Percentiles rank a stretch among this genome's conserved stretches.
Evolutionary conservation across 92 coral and sea anemone species (phyloP).

Genomic region (Anthopleura xanthogrammica): DNA sequence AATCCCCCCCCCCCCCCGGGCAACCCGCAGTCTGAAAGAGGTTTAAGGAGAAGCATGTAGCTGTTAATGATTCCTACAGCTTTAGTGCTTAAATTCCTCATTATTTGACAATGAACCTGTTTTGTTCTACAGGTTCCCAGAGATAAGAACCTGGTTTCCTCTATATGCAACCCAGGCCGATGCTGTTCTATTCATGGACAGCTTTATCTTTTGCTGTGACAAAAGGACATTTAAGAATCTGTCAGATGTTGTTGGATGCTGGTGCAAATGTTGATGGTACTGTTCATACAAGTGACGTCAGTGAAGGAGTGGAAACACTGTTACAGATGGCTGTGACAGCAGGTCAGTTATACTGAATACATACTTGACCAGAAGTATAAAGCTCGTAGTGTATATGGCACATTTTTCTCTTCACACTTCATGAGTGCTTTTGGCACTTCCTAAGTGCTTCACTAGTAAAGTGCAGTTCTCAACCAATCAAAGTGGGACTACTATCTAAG

Average conservation of each 20-base stretch:
- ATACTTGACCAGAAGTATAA: too few species aligned
- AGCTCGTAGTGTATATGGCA: too few species aligned
- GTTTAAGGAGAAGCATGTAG: too few species aligned
- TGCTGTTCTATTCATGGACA: constrained; percentile 50
- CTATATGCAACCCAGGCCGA: constrained; percentile 34
- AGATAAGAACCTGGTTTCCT: constrained; percentile 45
- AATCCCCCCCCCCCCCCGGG: too few species aligned
- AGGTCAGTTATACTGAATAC: constrained; percentile 35
- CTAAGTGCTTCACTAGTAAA: too few species aligned
- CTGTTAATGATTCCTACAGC: too few species aligned
- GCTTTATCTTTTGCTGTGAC: constrained; percentile 73
- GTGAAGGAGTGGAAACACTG: constrained; percentile 58
- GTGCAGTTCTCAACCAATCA: too few species aligned
- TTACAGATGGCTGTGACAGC: constrained; percentile 70
- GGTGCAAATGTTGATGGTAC: constrained; percentile 76
- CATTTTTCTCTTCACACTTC: too few species aligned
- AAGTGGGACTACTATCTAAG: too few species aligned
- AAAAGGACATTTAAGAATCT: constrained; percentile 58
- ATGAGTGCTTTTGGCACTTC: too few species aligned
- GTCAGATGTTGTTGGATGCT: constrained; percentile 75
- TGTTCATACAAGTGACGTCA: constrained; percentile 36
- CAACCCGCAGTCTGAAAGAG: too few species aligned
- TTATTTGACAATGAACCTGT: background rate
- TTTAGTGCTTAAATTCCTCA: too few species aligned
- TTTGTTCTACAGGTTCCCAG: constrained; percentile 46